Percentiles rank a stretch among this genome's conserved stretches.
These are phyloP conservation scores for Chaetodon trifascialis DNA, from an alignment of 2,113 vertebrate genomes.

Conservation along the genomic window DNA sequence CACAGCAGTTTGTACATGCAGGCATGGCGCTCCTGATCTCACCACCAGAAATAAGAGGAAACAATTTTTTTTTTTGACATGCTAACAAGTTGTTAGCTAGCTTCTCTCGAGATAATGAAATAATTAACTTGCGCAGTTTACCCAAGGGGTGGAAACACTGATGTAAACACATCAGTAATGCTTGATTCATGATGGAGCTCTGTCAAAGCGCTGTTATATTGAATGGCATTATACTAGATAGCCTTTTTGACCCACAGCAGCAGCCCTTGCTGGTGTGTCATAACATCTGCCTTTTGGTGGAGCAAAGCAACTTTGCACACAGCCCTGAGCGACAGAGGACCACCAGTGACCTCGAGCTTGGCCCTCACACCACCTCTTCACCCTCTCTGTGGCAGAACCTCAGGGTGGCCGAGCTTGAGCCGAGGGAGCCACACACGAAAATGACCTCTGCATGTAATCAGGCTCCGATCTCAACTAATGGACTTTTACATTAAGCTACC, in stretches of 20 bases:
- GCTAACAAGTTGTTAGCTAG: no score
- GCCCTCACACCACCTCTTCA: not conserved
- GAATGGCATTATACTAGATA: no score
- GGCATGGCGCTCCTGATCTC: no score
- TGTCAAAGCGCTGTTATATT: no score
- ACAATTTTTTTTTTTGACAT: no score
- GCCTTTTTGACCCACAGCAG: not conserved
- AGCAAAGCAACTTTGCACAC: not conserved
- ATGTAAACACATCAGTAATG: no score
- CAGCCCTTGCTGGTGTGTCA: not conserved
- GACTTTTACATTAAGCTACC: conserved; percentile 69
- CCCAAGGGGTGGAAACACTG: no score
- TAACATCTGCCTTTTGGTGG: not conserved
- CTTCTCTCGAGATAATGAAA: no score
- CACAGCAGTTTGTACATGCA: no score
- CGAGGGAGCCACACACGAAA: conserved; percentile 21
- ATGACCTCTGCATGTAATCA: conserved; percentile 68
- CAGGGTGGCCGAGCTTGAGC: conserved; percentile 48
- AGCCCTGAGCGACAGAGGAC: conserved; percentile 31
- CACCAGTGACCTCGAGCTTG: conserved; percentile 26
- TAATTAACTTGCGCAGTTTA: no score
- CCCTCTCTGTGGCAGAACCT: conserved; percentile 11
- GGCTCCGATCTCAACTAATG: conserved; percentile 63
- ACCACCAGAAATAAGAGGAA: no score
- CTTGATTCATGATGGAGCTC: no score